These are phyloP conservation scores for Heterodera filipjevi DNA, from an alignment of 2,888 invertebrate genomes.

Conservation along the genomic window DNA sequence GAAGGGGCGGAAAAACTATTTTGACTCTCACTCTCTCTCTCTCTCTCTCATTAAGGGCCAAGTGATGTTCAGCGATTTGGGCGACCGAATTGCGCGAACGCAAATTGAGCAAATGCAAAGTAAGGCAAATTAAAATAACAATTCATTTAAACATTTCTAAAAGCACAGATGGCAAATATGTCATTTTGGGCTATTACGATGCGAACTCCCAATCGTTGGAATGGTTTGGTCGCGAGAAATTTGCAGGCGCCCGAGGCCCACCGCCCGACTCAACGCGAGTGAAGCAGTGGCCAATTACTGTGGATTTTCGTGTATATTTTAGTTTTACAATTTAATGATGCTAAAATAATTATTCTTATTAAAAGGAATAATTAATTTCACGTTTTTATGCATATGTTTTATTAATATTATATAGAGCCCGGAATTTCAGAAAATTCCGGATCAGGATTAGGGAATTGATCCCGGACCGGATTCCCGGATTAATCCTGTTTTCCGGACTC, in stretches of 20 bases:
- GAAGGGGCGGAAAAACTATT: too few species aligned
- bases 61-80: conserved; percentile 92
- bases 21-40: not conserved
- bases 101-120: conserved; percentile 91
- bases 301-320: conserved; percentile 49
- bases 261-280: conserved; percentile 63
- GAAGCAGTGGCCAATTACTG: conserved; percentile 53
- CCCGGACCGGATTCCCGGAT: too few species aligned
- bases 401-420: too few species aligned
- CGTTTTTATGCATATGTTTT: too few species aligned
- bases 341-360: too few species aligned
- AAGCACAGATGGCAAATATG: conserved; percentile 81
- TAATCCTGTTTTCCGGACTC: too few species aligned
- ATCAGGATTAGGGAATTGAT: too few species aligned
- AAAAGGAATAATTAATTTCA: too few species aligned
- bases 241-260: conserved; percentile 52
- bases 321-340: not conserved
- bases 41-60: conserved; percentile 75
- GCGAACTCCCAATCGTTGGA: conserved; percentile 91
- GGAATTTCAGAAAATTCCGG: too few species aligned
- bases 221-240: conserved; percentile 85
- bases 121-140: conserved; percentile 46
- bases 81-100: conserved; percentile 95
- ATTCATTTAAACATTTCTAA: not conserved
- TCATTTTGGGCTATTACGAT: conserved; percentile 92